Evolutionary conservation across 2,797 vertebrate genomes (phyloP).

Genomic region (Thaleichthys pacificus): DNA sequence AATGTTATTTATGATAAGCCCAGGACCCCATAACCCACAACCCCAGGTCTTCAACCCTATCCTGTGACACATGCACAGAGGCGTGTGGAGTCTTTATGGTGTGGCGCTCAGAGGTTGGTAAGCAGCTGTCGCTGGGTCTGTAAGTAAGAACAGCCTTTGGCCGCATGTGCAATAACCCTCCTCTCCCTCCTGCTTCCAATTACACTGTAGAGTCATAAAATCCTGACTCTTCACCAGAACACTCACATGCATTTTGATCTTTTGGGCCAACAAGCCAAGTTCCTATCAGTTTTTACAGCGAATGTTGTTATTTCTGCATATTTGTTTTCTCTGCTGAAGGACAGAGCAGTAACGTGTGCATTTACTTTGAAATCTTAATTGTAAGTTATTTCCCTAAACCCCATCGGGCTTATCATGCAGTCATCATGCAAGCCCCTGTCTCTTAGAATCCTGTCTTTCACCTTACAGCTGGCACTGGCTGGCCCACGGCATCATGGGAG

Average conservation of each 20-base stretch:
- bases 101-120: not conserved
- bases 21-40: too few relatives aligned
- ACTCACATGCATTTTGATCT: conserved; percentile 18
- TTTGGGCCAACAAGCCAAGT: conserved; percentile 1
- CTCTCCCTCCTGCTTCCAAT: conserved; percentile 37
- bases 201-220: conserved; percentile 33
- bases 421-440: too few relatives aligned
- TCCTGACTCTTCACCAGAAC: conserved; percentile 24
- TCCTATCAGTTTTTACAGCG: conserved; percentile 4
- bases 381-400: not conserved
- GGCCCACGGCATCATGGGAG: conserved; percentile 15
- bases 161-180: conserved; percentile 50
- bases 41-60: too few relatives aligned
- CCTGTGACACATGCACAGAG: not conserved
- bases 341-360: not conserved
- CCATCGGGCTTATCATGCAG: not conserved
- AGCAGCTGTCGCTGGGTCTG: conserved; percentile 11
- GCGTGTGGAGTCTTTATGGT: not conserved
- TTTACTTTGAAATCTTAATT: not conserved
- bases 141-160: conserved; percentile 41
- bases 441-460: not conserved
- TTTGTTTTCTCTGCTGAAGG: not conserved
- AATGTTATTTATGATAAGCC: too few relatives aligned
- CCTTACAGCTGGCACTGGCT: conserved; percentile 16
- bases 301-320: not conserved